A percentile compares a stretch with the other conserved stretches of the same genome.
phyloP scores from a whole-genome alignment of 2,888 invertebrate species.

The Pseudoips prasinana region DNA sequence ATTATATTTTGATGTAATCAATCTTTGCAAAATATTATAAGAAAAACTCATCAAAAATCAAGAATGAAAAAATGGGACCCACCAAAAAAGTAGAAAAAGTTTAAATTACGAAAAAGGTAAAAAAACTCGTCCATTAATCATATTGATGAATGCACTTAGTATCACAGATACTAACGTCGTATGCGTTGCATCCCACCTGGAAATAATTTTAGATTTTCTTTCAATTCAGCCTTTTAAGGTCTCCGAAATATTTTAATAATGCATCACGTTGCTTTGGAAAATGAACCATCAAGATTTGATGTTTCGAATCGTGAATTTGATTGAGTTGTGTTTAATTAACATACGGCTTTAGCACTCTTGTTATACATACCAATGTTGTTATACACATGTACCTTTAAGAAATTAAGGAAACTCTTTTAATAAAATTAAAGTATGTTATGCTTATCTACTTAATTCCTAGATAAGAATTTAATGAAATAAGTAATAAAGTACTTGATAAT shows the following conservation, averaged over 20 bases:
- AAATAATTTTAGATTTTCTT: slow-evolving; percentile 47
- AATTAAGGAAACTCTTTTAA: no score
- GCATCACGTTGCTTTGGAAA: slow-evolving; percentile 12
- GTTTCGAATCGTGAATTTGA: slow-evolving; percentile 20
- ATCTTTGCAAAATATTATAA: slow-evolving; percentile 56
- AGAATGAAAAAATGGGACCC: slow-evolving; percentile 42
- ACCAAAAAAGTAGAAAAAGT: slow-evolving; percentile 46
- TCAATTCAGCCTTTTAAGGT: slow-evolving; percentile 45
- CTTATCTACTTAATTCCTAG: no score
- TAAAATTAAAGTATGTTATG: no score
- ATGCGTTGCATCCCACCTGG: slow-evolving; percentile 34
- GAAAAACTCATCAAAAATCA: slow-evolving; percentile 55
- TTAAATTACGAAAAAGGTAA: slow-evolving; percentile 51
- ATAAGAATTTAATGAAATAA: no score
- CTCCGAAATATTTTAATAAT: slow-evolving; percentile 51
- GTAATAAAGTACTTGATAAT: no score
- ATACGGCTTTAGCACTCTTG: background rate
- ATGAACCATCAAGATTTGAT: slow-evolving; percentile 20
- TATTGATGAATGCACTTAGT: slow-evolving; percentile 69
- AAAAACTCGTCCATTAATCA: slow-evolving; percentile 63
- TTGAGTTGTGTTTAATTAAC: slow-evolving; percentile 21
- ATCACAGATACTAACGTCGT: slow-evolving; percentile 49
- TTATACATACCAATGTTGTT: no score
- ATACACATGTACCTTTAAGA: no score
- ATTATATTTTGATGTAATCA: slow-evolving; percentile 48